Conservation (phyloP, 2,888 invertebrate species). For the Norana najaformis region DNA sequence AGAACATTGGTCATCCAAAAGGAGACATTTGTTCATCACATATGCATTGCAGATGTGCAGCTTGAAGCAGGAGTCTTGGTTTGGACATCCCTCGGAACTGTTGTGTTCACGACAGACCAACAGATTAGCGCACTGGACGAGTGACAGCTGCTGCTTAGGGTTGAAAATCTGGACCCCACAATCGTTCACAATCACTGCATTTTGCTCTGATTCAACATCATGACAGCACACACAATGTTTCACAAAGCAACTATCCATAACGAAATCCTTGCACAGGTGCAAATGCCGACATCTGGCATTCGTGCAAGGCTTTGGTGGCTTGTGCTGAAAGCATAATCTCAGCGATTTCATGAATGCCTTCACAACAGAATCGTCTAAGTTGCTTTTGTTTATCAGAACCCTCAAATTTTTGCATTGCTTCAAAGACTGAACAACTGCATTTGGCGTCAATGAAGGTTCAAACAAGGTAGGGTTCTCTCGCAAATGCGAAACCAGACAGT, state of each 20-base stretch:
- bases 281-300: neutral
- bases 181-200: neutral
- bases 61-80: neutral
- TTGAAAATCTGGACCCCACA: slow-evolving; percentile 2
- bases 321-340: slow-evolving; percentile 1
- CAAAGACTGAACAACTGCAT: neutral
- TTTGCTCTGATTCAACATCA: neutral
- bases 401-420: neutral
- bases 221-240: neutral
- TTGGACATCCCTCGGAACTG: neutral
- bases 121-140: neutral
- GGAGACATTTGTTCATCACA: neutral
- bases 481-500: neutral
- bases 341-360: neutral
- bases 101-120: slow-evolving; percentile 16
- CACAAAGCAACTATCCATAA: neutral
- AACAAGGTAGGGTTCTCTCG: neutral
- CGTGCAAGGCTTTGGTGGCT: neutral
- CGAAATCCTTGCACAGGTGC: slow-evolving; percentile 13
- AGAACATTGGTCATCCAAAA: neutral
- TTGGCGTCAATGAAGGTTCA: neutral
- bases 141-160: neutral
- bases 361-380: neutral
- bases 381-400: neutral
- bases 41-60: slow-evolving; percentile 20